Conservation (phyloP, 2,888 invertebrate species). For the Drosophila trichaetosa region DNA sequence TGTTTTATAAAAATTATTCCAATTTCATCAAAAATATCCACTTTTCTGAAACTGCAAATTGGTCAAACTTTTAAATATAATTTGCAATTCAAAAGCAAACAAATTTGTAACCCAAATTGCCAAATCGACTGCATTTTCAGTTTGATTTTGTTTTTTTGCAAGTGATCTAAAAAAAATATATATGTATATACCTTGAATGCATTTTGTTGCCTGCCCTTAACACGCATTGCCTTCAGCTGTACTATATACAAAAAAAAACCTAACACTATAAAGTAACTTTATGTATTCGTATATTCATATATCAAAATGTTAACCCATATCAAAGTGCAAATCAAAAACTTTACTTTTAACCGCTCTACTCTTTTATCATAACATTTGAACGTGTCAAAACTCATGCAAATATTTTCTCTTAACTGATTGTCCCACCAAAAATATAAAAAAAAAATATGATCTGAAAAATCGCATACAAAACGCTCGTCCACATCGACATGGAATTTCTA, state of each 20-base stretch:
- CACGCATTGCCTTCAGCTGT: slow-evolving; percentile 41
- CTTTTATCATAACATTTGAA: slow-evolving; percentile 69
- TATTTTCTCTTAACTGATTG: slow-evolving; percentile 81
- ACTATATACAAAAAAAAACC: slow-evolving; percentile 19
- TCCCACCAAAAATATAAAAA: slow-evolving; percentile 49
- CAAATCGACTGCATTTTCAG: slow-evolving; percentile 57
- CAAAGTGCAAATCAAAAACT: slow-evolving; percentile 54
- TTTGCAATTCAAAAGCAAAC: slow-evolving; percentile 36
- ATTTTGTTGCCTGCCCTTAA: slow-evolving; percentile 47
- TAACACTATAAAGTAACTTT: slow-evolving; percentile 16
- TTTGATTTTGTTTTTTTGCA: slow-evolving; percentile 37
- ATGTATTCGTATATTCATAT: slow-evolving; percentile 34
- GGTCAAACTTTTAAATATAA: slow-evolving; percentile 21
- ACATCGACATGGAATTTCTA: slow-evolving; percentile 80
- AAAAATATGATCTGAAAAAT: slow-evolving; percentile 50
- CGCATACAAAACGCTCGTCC: slow-evolving; percentile 77
- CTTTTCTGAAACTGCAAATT: slow-evolving; percentile 16
- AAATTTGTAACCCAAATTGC: slow-evolving; percentile 36
- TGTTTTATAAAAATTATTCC: neutral
- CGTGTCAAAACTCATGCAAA: slow-evolving; percentile 79
- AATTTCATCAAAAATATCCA: slow-evolving; percentile 3
- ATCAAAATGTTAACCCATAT: slow-evolving; percentile 48
- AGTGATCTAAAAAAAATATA: slow-evolving; percentile 19
- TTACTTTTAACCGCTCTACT: slow-evolving; percentile 52
- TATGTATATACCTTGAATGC: slow-evolving; percentile 27